Evolutionary conservation across 2,888 invertebrate genomes (phyloP).

Genomic region (Plagodis dolabraria): DNA sequence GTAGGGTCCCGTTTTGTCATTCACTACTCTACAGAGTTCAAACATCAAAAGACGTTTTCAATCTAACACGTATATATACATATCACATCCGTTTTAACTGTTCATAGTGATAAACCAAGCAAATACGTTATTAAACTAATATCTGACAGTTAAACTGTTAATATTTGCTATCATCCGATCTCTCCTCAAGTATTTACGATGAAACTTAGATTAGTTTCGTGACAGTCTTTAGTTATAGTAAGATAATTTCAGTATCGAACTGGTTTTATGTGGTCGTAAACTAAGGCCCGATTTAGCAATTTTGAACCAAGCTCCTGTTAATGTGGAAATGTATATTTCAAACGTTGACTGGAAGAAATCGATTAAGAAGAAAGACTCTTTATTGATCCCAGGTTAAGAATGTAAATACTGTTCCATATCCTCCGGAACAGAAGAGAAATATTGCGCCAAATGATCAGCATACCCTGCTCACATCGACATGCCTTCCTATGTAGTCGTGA

Average conservation of each 20-base stretch:
- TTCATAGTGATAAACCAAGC: neutral
- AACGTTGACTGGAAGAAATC: too few relatives aligned
- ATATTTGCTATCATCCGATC: neutral
- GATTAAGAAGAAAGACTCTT: too few relatives aligned
- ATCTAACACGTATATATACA: neutral
- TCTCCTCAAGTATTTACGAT: slow-evolving; percentile 5
- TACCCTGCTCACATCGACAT: too few relatives aligned
- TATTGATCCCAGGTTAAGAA: too few relatives aligned
- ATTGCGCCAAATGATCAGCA: too few relatives aligned
- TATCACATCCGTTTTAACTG: neutral
- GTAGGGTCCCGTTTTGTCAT: too few relatives aligned
- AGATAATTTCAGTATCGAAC: slow-evolving; percentile 1
- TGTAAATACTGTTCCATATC: too few relatives aligned
- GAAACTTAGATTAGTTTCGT: slow-evolving; percentile 13
- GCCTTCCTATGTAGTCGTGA: too few relatives aligned
- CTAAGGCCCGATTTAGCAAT: neutral
- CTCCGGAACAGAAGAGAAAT: too few relatives aligned
- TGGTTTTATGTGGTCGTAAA: neutral
- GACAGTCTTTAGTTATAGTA: slow-evolving; percentile 8
- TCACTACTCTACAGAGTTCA: neutral
- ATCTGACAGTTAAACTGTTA: neutral
- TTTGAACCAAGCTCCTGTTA: neutral
- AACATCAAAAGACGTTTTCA: neutral
- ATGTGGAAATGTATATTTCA: neutral
- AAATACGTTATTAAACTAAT: neutral